These are phyloP conservation scores for Rhagologus leucostigma DNA, from an alignment of 2,113 vertebrate genomes.

Conservation along the genomic window DNA sequence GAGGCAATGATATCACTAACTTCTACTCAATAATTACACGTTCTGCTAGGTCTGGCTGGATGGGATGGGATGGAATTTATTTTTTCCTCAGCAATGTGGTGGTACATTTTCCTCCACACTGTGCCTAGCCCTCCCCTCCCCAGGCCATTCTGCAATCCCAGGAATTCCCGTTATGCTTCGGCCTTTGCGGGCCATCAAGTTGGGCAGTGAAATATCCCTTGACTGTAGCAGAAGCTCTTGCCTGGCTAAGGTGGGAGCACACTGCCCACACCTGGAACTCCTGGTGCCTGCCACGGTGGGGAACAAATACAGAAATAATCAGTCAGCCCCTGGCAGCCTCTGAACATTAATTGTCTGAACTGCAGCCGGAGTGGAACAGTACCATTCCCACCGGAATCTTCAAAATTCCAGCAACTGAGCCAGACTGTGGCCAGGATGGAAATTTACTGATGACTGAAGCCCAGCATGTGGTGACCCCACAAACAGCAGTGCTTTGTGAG, in stretches of 20 bases:
- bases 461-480: not conserved
- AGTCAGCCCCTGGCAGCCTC: not conserved
- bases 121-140: not conserved
- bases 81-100: not conserved
- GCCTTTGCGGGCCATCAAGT: not conserved
- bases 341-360: not conserved
- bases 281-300: not conserved
- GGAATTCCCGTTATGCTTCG: not conserved
- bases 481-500: not conserved
- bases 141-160: not conserved
- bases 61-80: not conserved
- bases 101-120: not conserved
- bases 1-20: not conserved
- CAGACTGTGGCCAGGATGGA: not conserved
- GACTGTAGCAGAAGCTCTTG: not conserved
- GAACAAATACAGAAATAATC: not conserved
- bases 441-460: not conserved
- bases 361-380: not conserved
- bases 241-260: not conserved
- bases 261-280: not conserved
- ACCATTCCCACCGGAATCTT: not conserved
- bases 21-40: not conserved
- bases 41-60: not conserved
- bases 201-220: not conserved
- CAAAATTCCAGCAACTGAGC: not conserved